These are phyloP conservation scores for Drosophila mimica DNA, from an alignment of 2,888 invertebrate genomes.

Conservation along the genomic window DNA sequence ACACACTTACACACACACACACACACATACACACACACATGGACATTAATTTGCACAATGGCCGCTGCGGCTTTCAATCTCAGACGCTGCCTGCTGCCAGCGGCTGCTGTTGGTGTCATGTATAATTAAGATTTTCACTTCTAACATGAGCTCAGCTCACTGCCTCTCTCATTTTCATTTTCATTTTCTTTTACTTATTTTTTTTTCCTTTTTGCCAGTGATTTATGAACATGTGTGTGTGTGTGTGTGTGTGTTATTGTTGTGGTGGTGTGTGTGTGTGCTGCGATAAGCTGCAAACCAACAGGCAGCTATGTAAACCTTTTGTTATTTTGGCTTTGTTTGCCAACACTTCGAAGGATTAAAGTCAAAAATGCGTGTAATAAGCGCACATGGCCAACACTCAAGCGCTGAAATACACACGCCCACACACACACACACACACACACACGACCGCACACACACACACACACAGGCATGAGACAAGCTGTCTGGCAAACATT, in stretches of 20 bases:
- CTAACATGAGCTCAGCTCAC: slow-evolving; percentile 56
- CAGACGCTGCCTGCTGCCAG: slow-evolving; percentile 33
- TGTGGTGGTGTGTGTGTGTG: slow-evolving; percentile 22
- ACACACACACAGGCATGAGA: slow-evolving; percentile 21
- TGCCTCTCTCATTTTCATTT: slow-evolving; percentile 34
- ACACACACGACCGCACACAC: slow-evolving; percentile 18
- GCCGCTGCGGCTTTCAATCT: slow-evolving; percentile 71
- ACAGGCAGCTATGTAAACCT: slow-evolving; percentile 77
- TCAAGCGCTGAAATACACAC: slow-evolving; percentile 46
- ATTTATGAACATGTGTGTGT: slow-evolving; percentile 58
- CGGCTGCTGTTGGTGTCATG: slow-evolving; percentile 69
- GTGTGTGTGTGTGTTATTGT: not conserved
- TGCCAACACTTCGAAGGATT: slow-evolving; percentile 74
- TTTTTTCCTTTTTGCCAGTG: slow-evolving; percentile 34
- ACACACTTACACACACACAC: not conserved
- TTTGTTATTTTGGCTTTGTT: slow-evolving; percentile 79
- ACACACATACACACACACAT: slow-evolving; percentile 4
- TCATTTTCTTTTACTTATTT: not conserved
- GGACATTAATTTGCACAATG: slow-evolving; percentile 58
- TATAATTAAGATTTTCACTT: slow-evolving; percentile 79
- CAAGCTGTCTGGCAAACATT: slow-evolving; percentile 65
- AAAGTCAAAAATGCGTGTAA: slow-evolving; percentile 82
- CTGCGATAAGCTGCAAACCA: slow-evolving; percentile 71
- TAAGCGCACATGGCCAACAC: slow-evolving; percentile 71
- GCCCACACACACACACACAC: slow-evolving; percentile 21